phyloP scores from a whole-genome alignment of 1,140 invertebrate genomes.

The Aricia agestis region DNA sequence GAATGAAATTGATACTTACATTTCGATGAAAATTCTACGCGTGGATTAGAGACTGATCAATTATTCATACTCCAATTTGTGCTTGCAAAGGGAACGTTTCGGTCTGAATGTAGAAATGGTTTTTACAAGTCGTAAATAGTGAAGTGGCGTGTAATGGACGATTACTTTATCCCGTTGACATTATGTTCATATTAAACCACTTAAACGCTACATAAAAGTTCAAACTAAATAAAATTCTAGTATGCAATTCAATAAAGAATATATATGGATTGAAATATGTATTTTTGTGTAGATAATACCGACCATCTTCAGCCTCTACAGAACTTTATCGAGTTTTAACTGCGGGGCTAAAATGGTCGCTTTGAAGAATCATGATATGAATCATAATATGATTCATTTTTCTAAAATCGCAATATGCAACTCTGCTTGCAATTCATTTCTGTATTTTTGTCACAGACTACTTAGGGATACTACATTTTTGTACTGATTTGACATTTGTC shows the following conservation, averaged over 20 bases:
- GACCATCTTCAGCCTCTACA: too few relatives aligned
- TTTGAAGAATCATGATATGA: too few relatives aligned
- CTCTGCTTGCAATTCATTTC: too few relatives aligned
- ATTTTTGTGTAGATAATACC: too few relatives aligned
- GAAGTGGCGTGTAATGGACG: constrained; percentile 47
- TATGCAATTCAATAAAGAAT: not conserved
- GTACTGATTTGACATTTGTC: too few relatives aligned
- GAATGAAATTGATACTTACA: not conserved
- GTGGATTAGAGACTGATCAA: constrained; percentile 17
- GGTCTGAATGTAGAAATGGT: constrained; percentile 38
- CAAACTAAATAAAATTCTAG: not conserved
- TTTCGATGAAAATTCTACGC: constrained; percentile 2
- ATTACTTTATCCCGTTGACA: constrained; percentile 12
- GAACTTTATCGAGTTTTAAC: too few relatives aligned
- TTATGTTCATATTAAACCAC: not conserved
- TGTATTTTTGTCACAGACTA: too few relatives aligned
- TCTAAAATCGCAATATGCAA: too few relatives aligned
- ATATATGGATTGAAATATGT: not conserved
- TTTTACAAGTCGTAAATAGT: constrained; percentile 53
- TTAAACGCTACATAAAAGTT: not conserved
- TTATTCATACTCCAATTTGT: constrained; percentile 22
- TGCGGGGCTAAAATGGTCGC: too few relatives aligned
- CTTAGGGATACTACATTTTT: too few relatives aligned
- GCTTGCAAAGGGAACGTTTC: constrained; percentile 28
- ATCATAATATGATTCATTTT: too few relatives aligned